Percentiles rank a stretch among this genome's conserved stretches.
phyloP scores from a whole-genome alignment of 2,888 invertebrate species.

The Alviniconcha strummeri region DNA sequence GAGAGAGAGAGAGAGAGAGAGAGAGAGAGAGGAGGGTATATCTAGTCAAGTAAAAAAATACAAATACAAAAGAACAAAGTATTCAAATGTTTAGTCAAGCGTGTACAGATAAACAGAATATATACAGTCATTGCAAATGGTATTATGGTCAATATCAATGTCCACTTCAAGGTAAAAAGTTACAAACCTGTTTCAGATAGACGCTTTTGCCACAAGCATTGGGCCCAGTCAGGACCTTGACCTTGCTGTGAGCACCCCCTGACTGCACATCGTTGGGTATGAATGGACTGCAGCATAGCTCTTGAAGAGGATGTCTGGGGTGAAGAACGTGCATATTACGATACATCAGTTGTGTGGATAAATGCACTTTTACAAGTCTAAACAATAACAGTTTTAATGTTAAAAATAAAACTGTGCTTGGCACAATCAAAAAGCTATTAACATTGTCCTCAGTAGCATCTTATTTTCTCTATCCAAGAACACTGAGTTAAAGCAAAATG shows the following conservation, averaged over 20 bases:
- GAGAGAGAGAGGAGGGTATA: background rate
- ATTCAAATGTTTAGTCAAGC: too few species aligned
- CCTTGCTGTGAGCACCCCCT: conserved; percentile 78
- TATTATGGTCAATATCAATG: too few species aligned
- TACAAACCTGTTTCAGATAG: conserved; percentile 86
- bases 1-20: background rate
- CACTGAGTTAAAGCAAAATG: too few species aligned
- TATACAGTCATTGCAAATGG: background rate
- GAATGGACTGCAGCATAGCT: conserved; percentile 80
- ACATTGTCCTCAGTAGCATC: too few species aligned
- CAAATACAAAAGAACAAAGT: too few species aligned
- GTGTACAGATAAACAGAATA: background rate
- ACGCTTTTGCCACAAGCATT: conserved; percentile 95
- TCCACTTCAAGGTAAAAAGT: background rate
- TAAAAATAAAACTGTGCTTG: background rate
- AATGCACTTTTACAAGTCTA: too few species aligned
- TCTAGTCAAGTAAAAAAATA: background rate
- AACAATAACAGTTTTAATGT: too few species aligned
- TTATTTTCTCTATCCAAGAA: too few species aligned
- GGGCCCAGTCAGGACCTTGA: conserved; percentile 90
- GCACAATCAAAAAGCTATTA: background rate
- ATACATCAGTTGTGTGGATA: too few species aligned
- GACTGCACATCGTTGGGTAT: conserved; percentile 85
- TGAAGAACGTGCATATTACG: too few species aligned
- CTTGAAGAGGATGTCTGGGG: conserved; percentile 84